Base-by-base conservation (phyloP, 2,797 vertebrate species). In the Pseudochromis fuscus region DNA sequence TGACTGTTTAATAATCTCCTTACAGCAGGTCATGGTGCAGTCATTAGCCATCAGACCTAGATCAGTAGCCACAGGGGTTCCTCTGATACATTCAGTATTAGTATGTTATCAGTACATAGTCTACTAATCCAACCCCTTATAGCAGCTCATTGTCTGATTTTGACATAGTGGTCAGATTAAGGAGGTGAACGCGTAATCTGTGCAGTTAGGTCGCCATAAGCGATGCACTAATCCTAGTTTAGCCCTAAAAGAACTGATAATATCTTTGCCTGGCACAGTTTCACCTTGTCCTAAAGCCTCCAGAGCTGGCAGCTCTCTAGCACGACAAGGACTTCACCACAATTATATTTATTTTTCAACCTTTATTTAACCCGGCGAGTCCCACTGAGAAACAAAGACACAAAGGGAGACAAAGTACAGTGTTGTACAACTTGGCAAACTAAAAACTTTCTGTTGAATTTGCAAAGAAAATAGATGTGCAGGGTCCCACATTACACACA, bases 191-290 rank as follows among this genome's bases (percentile, higher is more conserved):
- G 16, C 57, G 30, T 87, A 89, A 88, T 89, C 85, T 76, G 68
- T 45, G 52, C 3, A 0, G 70, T 79, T n/a, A 82, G 77, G 79
- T 86, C 88, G 87, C 66, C 21, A 10, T 3, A 30, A 86, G 83
- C 12, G 40, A 79, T 79, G 64, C 15, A 2, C 68, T 92, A 92
- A 92, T 93, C 89, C 88, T 68, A 80, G 84, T 91, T 93, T 89
- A 89, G 57, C 89, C 86, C 75, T 74, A 48, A 87, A 84, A 81
- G 55, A 63, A 48, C 48, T 16, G 48, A 50, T 51, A 52, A 44
- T 80, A 70, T 83, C 73, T 80, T 86, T 15, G 1, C 58, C 49
- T 69, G 77, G 65, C 58, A 65, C 67, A 51, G 67, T 66, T 81
- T 81, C 48, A 81, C 78, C 85, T 81, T 31, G 35, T 35, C 21